Percentiles rank a stretch among this genome's conserved stretches.
Evolutionary conservation across 2,888 invertebrate species (phyloP).

Genomic region (Drepana falcataria): DNA sequence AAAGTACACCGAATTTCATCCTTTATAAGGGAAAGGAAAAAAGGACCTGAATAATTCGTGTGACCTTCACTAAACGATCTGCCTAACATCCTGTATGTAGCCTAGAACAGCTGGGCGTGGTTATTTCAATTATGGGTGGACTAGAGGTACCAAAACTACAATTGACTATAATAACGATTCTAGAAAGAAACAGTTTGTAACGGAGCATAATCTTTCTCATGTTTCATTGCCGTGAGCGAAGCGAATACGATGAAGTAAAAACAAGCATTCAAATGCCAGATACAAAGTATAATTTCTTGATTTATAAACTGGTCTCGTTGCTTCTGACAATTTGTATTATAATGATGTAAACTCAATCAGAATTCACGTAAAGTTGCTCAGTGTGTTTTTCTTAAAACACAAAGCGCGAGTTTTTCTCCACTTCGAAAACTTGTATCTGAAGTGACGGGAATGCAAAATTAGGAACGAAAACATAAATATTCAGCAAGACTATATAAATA

Average conservation of each 20-base stretch:
- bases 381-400: slow-evolving; percentile 28
- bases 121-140: too few species aligned
- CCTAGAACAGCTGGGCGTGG: too few species aligned
- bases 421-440: slow-evolving; percentile 42
- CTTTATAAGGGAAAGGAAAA: too few species aligned
- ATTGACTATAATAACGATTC: too few species aligned
- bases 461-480: slow-evolving; percentile 70
- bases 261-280: not conserved
- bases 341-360: slow-evolving; percentile 10
- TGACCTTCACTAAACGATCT: too few species aligned
- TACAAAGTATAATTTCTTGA: not conserved
- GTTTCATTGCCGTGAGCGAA: too few species aligned
- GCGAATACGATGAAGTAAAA: not conserved
- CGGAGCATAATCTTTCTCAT: too few species aligned
- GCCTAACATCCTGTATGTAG: too few species aligned
- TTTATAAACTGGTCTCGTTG: not conserved
- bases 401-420: slow-evolving; percentile 31
- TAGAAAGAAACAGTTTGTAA: too few species aligned
- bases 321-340: not conserved
- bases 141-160: too few species aligned
- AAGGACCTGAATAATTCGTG: too few species aligned
- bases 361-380: slow-evolving; percentile 16
- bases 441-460: slow-evolving; percentile 65
- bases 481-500: slow-evolving; percentile 74
- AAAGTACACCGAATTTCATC: too few species aligned